Percentiles rank a stretch among this genome's conserved stretches.
Evolutionary conservation across 2,113 vertebrate species (phyloP).

Genomic region (Peucedramus taeniatus): DNA sequence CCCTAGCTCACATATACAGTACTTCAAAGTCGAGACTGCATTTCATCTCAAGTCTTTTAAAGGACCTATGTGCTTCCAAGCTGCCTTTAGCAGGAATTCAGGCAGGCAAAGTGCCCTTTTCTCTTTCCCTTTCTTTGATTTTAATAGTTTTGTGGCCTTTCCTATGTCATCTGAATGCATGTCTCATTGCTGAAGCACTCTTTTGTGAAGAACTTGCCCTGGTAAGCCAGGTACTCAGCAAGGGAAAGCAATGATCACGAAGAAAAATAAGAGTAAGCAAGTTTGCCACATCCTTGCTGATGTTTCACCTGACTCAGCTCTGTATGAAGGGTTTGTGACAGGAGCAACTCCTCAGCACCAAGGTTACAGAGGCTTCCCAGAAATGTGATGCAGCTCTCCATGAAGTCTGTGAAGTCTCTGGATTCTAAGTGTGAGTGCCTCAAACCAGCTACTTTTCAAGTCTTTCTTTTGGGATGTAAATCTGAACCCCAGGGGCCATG

Average conservation of each 20-base stretch:
- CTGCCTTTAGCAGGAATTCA: neutral
- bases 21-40: neutral
- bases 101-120: neutral
- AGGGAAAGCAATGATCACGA: neutral
- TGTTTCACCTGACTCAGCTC: neutral
- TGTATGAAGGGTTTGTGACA: neutral
- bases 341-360: neutral
- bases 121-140: neutral
- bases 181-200: neutral
- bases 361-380: neutral
- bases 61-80: neutral
- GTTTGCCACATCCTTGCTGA: conserved; percentile 7
- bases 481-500: conserved; percentile 7
- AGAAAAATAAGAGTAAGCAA: neutral
- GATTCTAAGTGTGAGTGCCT: neutral
- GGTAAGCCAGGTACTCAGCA: neutral
- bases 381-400: neutral
- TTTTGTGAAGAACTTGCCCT: neutral
- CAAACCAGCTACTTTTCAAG: conserved; percentile 40
- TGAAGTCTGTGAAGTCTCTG: neutral
- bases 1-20: neutral
- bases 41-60: neutral
- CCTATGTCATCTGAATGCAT: neutral
- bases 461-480: conserved; percentile 55
- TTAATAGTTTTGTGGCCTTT: neutral